Conservation (phyloP, 2,888 invertebrate genomes). For the Leptothorax acervorum region DNA sequence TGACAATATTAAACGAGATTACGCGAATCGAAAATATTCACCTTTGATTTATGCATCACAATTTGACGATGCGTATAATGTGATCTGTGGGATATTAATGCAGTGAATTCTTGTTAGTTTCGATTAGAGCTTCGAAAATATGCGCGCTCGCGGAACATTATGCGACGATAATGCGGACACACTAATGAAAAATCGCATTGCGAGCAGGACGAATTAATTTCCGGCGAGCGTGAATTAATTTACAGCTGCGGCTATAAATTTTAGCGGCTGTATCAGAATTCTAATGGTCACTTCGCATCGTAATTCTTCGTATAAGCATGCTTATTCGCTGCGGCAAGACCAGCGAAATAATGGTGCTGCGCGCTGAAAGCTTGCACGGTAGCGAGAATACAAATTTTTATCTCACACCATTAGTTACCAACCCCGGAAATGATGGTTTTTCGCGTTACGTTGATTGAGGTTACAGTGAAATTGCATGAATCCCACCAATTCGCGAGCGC, state of each 20-base stretch:
- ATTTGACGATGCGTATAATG: slow-evolving; percentile 8
- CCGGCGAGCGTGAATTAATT: slow-evolving; percentile 29
- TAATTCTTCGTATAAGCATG: slow-evolving; percentile 1
- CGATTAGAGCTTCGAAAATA: slow-evolving; percentile 20
- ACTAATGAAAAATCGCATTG: slow-evolving; percentile 22
- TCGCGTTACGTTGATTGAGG: slow-evolving; percentile 10
- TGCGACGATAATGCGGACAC: not conserved
- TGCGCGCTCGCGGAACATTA: not conserved
- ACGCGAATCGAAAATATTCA: slow-evolving; percentile 23
- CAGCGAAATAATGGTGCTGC: not conserved
- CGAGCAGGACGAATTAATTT: slow-evolving; percentile 27
- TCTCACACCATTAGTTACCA: not conserved
- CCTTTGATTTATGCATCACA: not conserved
- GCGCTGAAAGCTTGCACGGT: not conserved
- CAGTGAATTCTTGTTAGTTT: not conserved
- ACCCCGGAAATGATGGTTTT: not conserved
- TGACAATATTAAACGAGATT: not conserved
- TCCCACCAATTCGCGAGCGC: not conserved
- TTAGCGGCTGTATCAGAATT: not conserved
- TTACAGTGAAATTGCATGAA: not conserved
- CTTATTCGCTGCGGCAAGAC: not conserved
- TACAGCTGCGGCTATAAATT: slow-evolving; percentile 1
- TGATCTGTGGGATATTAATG: not conserved
- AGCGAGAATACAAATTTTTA: slow-evolving; percentile 8
- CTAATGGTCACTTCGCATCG: not conserved